Base-by-base conservation (phyloP, 2,797 vertebrate genomes). In the Coccyzus lansbergi region DNA sequence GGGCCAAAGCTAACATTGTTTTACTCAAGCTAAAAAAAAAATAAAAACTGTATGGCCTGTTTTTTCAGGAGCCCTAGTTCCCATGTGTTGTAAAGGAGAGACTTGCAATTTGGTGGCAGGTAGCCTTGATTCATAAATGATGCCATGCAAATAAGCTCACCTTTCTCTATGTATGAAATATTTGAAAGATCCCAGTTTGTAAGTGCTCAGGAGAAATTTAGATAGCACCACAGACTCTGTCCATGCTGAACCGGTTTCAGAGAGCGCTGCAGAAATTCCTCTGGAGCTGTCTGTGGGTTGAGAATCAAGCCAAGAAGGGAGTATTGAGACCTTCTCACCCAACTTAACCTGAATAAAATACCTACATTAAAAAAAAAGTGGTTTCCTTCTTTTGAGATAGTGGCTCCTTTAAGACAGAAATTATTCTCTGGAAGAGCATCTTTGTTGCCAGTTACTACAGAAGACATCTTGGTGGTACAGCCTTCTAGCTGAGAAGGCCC, bases 161-260 rank as follows among this genome's bases (percentile, higher is more conserved):
- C 16, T 55, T 2, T 38, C n/a, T 55, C 26, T 52, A 25, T 14
- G 8, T 58, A 16, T n/a, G 10, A 71, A 79, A n/a, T 85, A 36
- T 62, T 53, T 87, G 36, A 64, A 53, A 25, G 63, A 67, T 42
- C 31, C 5, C 12, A n/a, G n/a, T 88, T 67, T 70, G 29, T 52
- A n/a, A 0, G 0, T 58, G n/a, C n/a, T 76, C 34, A 42, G 76
- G 20, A 63, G 64, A 63, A 75, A 59, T 65, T 40, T 20, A 6
- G 26, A 10, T 38, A 16, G 44, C 44, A 22, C 17, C 53, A 38
- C 7, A 40, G 29, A 11, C 48, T 77, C 56, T 4, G 12, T 70
- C 31, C 38, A 4, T 58, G 22, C 24, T 80, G 64, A 70, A 11
- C 11, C 48, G 26, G 28, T 78, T 33, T 52, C 58, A 24, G 6